Evolutionary conservation across 1,140 invertebrate species (phyloP), one percentile per base, ranked within the genome.

Genomic region (Pogonomyrmex californicus): DNA sequence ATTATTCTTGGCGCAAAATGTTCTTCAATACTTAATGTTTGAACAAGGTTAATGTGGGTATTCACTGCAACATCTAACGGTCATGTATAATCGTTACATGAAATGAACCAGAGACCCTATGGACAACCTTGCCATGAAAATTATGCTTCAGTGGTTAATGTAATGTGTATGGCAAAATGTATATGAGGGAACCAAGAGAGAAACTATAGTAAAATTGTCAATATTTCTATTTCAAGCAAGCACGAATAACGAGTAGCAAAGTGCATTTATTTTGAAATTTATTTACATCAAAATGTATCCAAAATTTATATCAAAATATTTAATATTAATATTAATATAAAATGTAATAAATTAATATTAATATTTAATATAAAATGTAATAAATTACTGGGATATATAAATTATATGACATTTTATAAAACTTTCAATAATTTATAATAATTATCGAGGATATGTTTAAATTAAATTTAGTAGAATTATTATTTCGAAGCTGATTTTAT

Each of bases 111-210:
- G 2, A 81, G 12, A 17, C 38, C 14, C 49, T 56, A 12, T 58
- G 78, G 63, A 81, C 23, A 81, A 70, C n/a, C 14, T 54, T 68
- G 30, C 36, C 12, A 12, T 2, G 62, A 81, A 66, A 81, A 56
- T 81, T 81, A 81, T 33, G 47, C n/a, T 68, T 66, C 9, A 33
- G n/a, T 38, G 9, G 49, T 58, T 81, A 58, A 47, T 49, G 14
- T 41, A 33, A 30, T 63, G 36, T 9, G 5, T 62, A 41, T 23
- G 12, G 71, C 33, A 58, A 54, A 56, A 17, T 56, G 51, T 51
- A 60, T 62, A 77, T 12, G 41, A 47, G 56, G 47, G 23, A n/a
- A 36, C 2, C 41, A 10, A 33, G 36, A 36, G 41, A 12, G 41
- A n/a, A 30, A 58, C 30, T 78, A 23, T 23, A 77, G 7, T 44